A percentile compares a stretch with the other conserved stretches of the same genome.
Conservation (phyloP, 1,140 invertebrate species). For the Tetramorium parvispinum region DNA sequence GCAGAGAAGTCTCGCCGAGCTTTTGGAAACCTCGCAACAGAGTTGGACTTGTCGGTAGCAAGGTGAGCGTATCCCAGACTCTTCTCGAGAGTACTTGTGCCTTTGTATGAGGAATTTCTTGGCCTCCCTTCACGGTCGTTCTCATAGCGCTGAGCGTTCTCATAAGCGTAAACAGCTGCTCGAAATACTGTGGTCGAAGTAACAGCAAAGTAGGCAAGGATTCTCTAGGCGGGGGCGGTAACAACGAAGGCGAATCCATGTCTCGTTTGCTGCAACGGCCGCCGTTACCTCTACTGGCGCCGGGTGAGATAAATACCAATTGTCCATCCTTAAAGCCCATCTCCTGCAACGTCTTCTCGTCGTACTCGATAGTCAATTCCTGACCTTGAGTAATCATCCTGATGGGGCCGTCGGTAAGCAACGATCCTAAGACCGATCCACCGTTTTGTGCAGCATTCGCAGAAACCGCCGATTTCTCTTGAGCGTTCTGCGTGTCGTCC, state of each 20-base stretch:
- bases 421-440: constrained; percentile 86
- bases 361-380: constrained; percentile 96
- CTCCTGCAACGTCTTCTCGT: constrained; percentile 95
- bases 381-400: constrained; percentile 97
- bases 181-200: constrained; percentile 94
- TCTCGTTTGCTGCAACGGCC: constrained; percentile 88
- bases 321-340: constrained; percentile 96
- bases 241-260: constrained; percentile 91
- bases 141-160: constrained; percentile 95
- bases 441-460: constrained; percentile 65
- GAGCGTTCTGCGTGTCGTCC: constrained; percentile 87
- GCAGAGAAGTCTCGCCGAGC: constrained; percentile 88
- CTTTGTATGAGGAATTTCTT: constrained; percentile 94
- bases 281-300: constrained; percentile 90
- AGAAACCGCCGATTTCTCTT: constrained; percentile 68
- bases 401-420: constrained; percentile 93
- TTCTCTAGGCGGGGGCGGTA: constrained; percentile 92
- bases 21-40: constrained; percentile 94
- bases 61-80: constrained; percentile 97
- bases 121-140: constrained; percentile 89
- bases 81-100: constrained; percentile 95
- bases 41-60: constrained; percentile 95
- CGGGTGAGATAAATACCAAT: constrained; percentile 95
- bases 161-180: constrained; percentile 95
- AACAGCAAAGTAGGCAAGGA: constrained; percentile 94